phyloP scores from a whole-genome alignment of 2,888 invertebrate species.

The Tiliacea citrago region DNA sequence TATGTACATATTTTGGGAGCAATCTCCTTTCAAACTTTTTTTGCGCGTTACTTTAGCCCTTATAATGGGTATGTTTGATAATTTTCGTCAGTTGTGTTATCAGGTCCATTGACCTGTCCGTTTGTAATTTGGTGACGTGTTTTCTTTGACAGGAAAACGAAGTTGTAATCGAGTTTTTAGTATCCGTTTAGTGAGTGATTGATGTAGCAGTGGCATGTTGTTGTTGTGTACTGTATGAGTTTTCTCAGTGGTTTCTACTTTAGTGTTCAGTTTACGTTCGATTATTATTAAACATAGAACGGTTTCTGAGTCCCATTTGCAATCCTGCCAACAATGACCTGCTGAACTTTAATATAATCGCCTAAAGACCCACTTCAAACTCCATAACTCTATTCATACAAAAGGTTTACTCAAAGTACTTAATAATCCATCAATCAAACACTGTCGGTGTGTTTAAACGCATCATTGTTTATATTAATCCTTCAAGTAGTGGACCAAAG shows the following conservation, averaged over 20 bases:
- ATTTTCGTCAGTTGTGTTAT: conserved; percentile 24
- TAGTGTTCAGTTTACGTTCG: neutral
- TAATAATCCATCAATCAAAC: conserved; percentile 38
- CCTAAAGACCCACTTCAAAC: conserved; percentile 12
- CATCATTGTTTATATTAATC: conserved; percentile 14
- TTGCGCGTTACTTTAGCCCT: conserved; percentile 33
- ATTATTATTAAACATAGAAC: neutral
- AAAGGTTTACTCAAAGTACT: conserved; percentile 26
- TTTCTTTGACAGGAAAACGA: conserved; percentile 17
- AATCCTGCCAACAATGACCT: neutral
- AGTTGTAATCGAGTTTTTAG: conserved; percentile 9
- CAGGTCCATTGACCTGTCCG: conserved; percentile 36
- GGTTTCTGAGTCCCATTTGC: neutral
- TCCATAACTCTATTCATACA: conserved; percentile 18
- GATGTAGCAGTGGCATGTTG: neutral
- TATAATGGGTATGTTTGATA: conserved; percentile 39
- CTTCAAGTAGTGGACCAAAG: neutral
- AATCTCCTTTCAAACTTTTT: conserved; percentile 29
- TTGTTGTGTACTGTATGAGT: neutral
- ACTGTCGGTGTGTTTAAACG: conserved; percentile 20
- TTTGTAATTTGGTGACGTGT: conserved; percentile 12
- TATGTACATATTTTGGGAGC: conserved; percentile 17
- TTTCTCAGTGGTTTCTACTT: neutral
- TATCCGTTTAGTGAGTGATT: neutral
- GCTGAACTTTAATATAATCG: conserved; percentile 8